Percentiles rank a stretch among this genome's conserved stretches.
phyloP scores from a whole-genome alignment of 2,113 vertebrate genomes.

The Ochotona princeps region DNA sequence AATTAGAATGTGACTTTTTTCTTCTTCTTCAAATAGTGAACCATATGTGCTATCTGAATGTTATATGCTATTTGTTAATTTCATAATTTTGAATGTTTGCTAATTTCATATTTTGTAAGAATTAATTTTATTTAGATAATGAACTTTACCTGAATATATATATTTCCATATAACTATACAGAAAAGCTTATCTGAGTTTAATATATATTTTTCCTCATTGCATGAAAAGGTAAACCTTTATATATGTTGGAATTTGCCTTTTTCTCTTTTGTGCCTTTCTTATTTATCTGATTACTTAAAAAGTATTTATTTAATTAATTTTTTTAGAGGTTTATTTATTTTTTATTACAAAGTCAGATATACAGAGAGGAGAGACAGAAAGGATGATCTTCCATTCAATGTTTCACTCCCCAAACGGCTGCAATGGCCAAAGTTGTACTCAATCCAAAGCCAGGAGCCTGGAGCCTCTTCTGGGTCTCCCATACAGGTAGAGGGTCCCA shows the following conservation, averaged over 20 bases:
- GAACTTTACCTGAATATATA: not conserved
- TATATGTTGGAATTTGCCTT: not conserved
- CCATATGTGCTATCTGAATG: not conserved
- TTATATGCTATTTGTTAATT: too few species aligned
- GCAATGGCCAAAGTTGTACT: too few species aligned
- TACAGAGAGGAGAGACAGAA: too few species aligned
- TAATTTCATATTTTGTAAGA: not conserved
- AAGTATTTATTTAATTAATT: too few species aligned
- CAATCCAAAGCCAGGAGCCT: too few species aligned
- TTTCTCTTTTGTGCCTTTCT: not conserved
- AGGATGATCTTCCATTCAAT: too few species aligned
- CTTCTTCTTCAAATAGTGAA: constrained; percentile 7
- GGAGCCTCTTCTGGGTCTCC: too few species aligned
- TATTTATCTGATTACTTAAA: not conserved
- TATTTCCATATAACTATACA: not conserved
- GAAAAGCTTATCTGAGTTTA: not conserved
- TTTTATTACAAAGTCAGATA: too few species aligned
- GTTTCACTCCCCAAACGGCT: too few species aligned
- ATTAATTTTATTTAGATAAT: not conserved
- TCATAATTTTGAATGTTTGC: not conserved
- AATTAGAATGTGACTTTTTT: not conserved
- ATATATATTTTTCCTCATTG: not conserved
- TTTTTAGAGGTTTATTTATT: too few species aligned
- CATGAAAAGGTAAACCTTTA: not conserved
- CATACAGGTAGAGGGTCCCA: too few species aligned